Base-by-base conservation (phyloP, 1,140 invertebrate species). In the Oreohelix idahoensis region DNA sequence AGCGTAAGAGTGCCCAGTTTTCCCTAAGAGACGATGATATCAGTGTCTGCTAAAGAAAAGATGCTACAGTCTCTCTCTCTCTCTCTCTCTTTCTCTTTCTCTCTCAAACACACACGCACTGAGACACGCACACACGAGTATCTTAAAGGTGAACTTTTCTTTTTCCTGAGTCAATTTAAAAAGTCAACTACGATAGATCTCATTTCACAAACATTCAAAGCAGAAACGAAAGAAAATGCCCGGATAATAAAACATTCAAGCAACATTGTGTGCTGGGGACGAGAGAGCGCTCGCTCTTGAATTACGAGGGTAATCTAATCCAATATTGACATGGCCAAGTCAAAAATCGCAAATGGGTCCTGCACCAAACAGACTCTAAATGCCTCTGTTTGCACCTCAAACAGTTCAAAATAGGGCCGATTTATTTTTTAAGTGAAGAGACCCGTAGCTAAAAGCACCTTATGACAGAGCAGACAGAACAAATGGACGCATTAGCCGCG, bases 341-440 rank as follows among this genome's bases (percentile, higher is more conserved):
- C 71, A 74, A 74, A 74, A 74, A 66, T 66, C 63, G n/a, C 63
- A 66, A 66, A 66, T 66, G 63, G 53, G 63, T n/a, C 63, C n/a
- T 29, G n/a, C 8, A 32, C 63, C 5, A 66, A 66, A 66, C 63
- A 66, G 1, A 32, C 63, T 66, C 63, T 66, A 32, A 66, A 66
- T 66, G 63, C 63, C n/a, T 66, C 29, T 66, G 32, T 66, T 66
- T 66, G 63, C 63, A 32, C 17, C 63, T 66, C 63, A 66, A 66
- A 66, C 63, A 66, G 63, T 17, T 32, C 29, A 66, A 66, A 66
- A 66, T 66, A 32, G 29, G 17, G 63, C 29, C 17, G 29, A n/a
- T 66, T 66, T 66, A 66, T 66, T 66, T 66, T 58, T 66, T 32
- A 66, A 11, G n/a, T 66, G 29, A 66, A 66, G 17, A 29, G 29